These are phyloP conservation scores for Xestia sexstrigata DNA, from an alignment of 2,888 invertebrate genomes.

Conservation along the genomic window DNA sequence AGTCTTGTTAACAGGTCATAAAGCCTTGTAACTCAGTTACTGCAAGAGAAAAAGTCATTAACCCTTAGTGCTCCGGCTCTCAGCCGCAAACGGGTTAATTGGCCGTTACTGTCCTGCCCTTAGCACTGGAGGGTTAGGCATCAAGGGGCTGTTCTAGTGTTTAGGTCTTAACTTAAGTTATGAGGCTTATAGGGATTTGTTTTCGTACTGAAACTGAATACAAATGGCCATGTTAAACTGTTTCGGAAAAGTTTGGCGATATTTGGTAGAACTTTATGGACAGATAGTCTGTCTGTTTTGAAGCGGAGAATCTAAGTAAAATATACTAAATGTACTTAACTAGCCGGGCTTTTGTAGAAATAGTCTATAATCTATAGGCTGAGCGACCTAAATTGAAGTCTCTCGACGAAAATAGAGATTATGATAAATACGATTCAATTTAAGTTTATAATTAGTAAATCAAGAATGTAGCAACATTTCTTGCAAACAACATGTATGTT, in stretches of 20 bases:
- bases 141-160: constrained; percentile 18
- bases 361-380: background rate
- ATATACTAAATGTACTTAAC: background rate
- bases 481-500: background rate
- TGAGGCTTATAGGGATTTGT: constrained; percentile 21
- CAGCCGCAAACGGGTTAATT: constrained; percentile 59
- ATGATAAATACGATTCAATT: background rate
- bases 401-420: background rate
- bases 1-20: constrained; percentile 44
- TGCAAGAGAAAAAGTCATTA: constrained; percentile 64
- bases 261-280: background rate
- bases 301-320: background rate
- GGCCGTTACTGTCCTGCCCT: constrained; percentile 36
- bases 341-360: background rate
- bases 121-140: constrained; percentile 26
- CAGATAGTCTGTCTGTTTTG: no score
- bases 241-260: background rate
- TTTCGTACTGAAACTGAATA: background rate
- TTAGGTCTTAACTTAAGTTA: constrained; percentile 41
- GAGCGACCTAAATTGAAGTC: background rate
- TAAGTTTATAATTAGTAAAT: background rate
- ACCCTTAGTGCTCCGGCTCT: constrained; percentile 36
- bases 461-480: background rate
- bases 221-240: constrained; percentile 6
- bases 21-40: constrained; percentile 57